Percentiles rank a stretch among this genome's conserved stretches.
These are phyloP conservation scores for Mamestra configurata DNA, from an alignment of 1,140 invertebrate species.

Conservation along the genomic window DNA sequence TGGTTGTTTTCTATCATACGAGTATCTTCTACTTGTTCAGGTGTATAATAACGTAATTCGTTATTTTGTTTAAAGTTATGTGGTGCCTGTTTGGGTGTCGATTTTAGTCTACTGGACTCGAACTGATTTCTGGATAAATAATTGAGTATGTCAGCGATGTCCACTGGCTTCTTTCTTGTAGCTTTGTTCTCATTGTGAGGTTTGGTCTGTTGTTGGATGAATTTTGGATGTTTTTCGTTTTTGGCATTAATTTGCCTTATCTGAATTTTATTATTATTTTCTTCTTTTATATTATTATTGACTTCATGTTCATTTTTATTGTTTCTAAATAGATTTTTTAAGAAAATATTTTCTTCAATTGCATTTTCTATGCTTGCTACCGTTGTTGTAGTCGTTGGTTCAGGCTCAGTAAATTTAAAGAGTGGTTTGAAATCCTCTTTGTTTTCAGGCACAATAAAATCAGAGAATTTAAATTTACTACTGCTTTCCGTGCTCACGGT, in stretches of 20 bases:
- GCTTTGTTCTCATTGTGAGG: constrained; percentile 68
- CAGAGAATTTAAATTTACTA: constrained; percentile 56
- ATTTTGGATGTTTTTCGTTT: constrained; percentile 69
- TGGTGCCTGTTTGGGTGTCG: constrained; percentile 59
- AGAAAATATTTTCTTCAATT: constrained; percentile 74
- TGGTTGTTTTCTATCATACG: constrained; percentile 55
- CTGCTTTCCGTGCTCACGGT: constrained; percentile 9
- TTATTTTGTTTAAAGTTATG: constrained; percentile 58
- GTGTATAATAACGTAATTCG: constrained; percentile 55
- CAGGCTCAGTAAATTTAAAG: constrained; percentile 53
- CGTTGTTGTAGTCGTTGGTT: constrained; percentile 58
- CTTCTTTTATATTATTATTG: constrained; percentile 47
- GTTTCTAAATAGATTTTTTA: constrained; percentile 73
- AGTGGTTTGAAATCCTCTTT: constrained; percentile 71
- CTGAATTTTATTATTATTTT: constrained; percentile 44
- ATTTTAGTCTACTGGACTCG: constrained; percentile 77
- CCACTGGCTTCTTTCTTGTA: constrained; percentile 68
- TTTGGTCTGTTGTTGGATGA: constrained; percentile 63
- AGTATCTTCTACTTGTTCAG: constrained; percentile 56
- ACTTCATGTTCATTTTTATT: constrained; percentile 56
- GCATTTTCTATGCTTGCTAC: constrained; percentile 66
- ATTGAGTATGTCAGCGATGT: constrained; percentile 74
- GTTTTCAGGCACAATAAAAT: constrained; percentile 61
- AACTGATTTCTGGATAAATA: constrained; percentile 79
- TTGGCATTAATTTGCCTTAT: constrained; percentile 52